Conservation (phyloP, 2,888 invertebrate genomes). For the Gymnosoma rotundatum region DNA sequence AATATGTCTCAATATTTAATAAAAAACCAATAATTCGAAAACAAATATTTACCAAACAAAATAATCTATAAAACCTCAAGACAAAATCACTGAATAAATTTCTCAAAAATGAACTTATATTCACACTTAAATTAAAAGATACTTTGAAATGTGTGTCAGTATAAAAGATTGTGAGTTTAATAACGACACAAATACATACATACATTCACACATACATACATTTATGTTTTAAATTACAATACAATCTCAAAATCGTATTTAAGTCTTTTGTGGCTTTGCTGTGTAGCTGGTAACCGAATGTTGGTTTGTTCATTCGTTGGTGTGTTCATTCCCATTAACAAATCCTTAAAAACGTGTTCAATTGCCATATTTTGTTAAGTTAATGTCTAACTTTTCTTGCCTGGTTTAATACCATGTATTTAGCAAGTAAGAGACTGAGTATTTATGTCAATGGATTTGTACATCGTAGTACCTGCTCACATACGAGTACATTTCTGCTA, state of each 20-base stretch:
- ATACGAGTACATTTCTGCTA: constrained; percentile 15
- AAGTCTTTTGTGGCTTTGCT: constrained; percentile 32
- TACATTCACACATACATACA: background rate
- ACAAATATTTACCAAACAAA: constrained; percentile 30
- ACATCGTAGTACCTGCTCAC: background rate
- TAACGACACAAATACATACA: background rate
- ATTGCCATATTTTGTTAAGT: constrained; percentile 62
- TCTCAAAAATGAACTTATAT: too few relatives aligned
- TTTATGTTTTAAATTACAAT: constrained; percentile 25
- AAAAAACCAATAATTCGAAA: background rate
- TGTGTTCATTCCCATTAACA: constrained; percentile 44
- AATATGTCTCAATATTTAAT: too few relatives aligned
- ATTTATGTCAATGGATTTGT: constrained; percentile 22
- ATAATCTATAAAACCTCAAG: constrained; percentile 8
- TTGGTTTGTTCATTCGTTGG: constrained; percentile 17
- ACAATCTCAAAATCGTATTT: constrained; percentile 28
- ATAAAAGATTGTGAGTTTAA: background rate
- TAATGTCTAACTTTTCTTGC: constrained; percentile 52
- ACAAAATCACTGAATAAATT: background rate
- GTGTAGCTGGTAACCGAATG: constrained; percentile 14
- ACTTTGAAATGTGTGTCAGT: too few relatives aligned
- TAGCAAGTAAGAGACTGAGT: background rate
- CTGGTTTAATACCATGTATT: background rate
- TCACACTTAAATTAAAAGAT: too few relatives aligned
- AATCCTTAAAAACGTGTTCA: constrained; percentile 65